Percentiles rank a stretch among this genome's conserved stretches.
Conservation (phyloP, 1,140 invertebrate genomes). For the Drosophila pallidifrons region DNA sequence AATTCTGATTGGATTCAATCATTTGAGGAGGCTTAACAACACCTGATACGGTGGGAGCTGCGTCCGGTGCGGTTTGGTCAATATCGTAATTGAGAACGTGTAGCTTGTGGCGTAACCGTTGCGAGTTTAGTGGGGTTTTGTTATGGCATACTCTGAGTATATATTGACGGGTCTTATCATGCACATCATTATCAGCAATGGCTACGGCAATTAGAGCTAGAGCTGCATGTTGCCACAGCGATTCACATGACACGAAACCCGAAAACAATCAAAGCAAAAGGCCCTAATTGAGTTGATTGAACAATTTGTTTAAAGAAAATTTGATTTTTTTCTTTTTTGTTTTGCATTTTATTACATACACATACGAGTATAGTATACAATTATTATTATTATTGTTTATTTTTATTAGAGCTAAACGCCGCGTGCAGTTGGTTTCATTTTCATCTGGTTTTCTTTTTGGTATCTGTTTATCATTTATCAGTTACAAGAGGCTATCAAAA, state of each 20-base stretch:
- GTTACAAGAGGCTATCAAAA: constrained; percentile 64
- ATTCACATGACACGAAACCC: constrained; percentile 43
- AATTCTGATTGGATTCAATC: constrained; percentile 11
- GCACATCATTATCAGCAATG: constrained; percentile 26
- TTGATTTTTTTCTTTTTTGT: not conserved
- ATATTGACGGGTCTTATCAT: constrained; percentile 18
- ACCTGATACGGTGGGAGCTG: not conserved
- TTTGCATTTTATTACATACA: constrained; percentile 28
- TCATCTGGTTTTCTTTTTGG: constrained; percentile 31
- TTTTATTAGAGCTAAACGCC: constrained; percentile 25
- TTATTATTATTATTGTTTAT: constrained; percentile 19
- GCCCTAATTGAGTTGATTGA: constrained; percentile 4
- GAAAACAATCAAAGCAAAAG: constrained; percentile 6
- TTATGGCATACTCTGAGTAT: too few relatives aligned
- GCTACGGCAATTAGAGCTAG: constrained; percentile 9
- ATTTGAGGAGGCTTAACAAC: not conserved
- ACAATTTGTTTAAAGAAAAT: not conserved
- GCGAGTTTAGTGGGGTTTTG: not conserved
- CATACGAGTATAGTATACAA: constrained; percentile 46
- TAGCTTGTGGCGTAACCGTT: not conserved
- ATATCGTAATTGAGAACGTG: constrained; percentile 12
- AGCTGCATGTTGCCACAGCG: constrained; percentile 21
- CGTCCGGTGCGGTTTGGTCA: not conserved
- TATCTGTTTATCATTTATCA: constrained; percentile 25
- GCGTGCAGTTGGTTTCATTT: constrained; percentile 24